phyloP scores from a whole-genome alignment of 2,888 invertebrate genomes.

The Lamellibrachia satsuma region DNA sequence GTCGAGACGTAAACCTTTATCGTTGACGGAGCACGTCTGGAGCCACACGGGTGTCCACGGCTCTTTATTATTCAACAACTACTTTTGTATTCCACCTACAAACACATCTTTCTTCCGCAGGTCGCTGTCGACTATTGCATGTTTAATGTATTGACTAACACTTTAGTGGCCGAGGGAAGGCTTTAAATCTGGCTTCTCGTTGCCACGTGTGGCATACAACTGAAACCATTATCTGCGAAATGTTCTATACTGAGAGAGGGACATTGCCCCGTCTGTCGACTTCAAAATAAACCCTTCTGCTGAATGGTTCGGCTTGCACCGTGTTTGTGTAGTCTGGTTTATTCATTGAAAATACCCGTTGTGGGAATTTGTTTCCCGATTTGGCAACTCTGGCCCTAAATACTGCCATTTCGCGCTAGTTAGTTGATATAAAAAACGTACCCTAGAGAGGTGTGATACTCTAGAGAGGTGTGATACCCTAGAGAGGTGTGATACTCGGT shows the following conservation, averaged over 20 bases:
- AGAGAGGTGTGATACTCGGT: no score
- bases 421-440: no score
- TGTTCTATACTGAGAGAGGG: neutral
- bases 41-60: neutral
- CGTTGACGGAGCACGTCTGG: neutral
- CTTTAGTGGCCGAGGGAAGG: neutral
- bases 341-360: neutral
- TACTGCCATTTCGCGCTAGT: neutral
- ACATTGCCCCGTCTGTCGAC: no score
- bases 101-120: neutral
- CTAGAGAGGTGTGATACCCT: no score
- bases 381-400: neutral
- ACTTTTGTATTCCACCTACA: neutral
- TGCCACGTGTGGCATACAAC: neutral
- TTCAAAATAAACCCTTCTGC: no score
- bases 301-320: neutral
- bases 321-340: neutral
- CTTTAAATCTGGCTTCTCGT: neutral
- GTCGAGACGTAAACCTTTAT: neutral
- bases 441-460: no score
- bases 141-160: neutral
- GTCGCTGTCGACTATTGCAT: neutral
- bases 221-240: neutral
- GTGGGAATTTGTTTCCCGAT: neutral
- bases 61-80: neutral